Percentiles rank a stretch among this genome's conserved stretches.
These are phyloP conservation scores for Papilio glaucus DNA, from an alignment of 1,140 invertebrate species.

Conservation along the genomic window DNA sequence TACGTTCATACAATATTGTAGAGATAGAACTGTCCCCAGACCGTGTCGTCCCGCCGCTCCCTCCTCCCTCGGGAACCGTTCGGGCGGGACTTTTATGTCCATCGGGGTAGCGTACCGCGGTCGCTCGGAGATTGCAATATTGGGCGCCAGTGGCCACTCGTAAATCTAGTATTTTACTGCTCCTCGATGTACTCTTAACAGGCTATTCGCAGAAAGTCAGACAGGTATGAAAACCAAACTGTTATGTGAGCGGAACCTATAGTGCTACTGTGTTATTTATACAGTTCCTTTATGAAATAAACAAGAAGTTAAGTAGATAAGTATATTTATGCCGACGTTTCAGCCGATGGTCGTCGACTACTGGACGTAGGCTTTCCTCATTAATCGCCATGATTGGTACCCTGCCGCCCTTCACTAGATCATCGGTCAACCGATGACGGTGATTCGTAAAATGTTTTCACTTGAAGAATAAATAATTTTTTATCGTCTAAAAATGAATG, in stretches of 20 bases:
- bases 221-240: not conserved
- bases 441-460: no score
- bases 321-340: no score
- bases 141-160: conserved; percentile 8
- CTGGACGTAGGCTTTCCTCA: no score
- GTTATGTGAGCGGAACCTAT: not conserved
- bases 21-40: not conserved
- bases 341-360: no score
- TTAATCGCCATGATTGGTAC: no score
- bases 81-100: conserved; percentile 3
- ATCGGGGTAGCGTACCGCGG: not conserved
- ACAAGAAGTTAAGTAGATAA: no score
- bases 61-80: not conserved
- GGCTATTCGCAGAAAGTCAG: not conserved
- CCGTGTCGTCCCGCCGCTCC: no score
- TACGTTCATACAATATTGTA: not conserved
- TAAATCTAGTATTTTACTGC: conserved; percentile 14
- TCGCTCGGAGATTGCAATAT: conserved; percentile 6
- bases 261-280: not conserved
- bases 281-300: no score
- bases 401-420: no score
- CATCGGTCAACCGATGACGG: no score
- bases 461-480: no score
- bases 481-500: no score
- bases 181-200: not conserved